phyloP scores from a whole-genome alignment of 2,113 vertebrate genomes.

The Paralichthys olivaceus region DNA sequence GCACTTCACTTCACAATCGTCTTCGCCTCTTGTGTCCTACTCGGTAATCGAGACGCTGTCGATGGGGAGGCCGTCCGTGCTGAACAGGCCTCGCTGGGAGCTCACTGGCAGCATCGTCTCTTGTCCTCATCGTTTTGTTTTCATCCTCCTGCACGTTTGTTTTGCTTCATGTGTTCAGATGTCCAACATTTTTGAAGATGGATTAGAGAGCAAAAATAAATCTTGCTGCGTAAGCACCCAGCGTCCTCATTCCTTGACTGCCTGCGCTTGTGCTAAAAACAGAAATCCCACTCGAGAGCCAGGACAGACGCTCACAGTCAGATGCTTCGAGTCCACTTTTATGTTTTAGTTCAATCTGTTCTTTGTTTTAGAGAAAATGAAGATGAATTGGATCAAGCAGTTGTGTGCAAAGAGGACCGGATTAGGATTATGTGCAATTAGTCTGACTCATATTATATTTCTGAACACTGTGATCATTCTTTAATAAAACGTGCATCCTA shows the following conservation, averaged over 20 bases:
- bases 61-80: too few relatives aligned
- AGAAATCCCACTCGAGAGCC: background rate
- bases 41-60: too few relatives aligned
- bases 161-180: conserved; percentile 21
- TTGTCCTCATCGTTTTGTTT: background rate
- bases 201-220: conserved; percentile 17
- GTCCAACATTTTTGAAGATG: conserved; percentile 17
- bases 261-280: background rate
- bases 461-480: background rate
- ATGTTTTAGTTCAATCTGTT: background rate
- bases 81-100: background rate
- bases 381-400: background rate
- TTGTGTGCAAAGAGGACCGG: background rate
- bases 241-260: background rate
- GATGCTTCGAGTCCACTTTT: background rate
- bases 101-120: background rate
- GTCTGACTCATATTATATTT: background rate
- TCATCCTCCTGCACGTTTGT: background rate
- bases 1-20: too few relatives aligned
- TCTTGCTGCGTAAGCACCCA: background rate
- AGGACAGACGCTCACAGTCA: background rate
- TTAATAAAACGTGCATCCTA: background rate
- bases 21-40: too few relatives aligned
- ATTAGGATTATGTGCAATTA: conserved; percentile 1
- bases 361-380: background rate